Evolutionary conservation across 1,140 invertebrate species (phyloP), one percentile per base, ranked within the genome.

Genomic region (Drosophila murphyi): DNA sequence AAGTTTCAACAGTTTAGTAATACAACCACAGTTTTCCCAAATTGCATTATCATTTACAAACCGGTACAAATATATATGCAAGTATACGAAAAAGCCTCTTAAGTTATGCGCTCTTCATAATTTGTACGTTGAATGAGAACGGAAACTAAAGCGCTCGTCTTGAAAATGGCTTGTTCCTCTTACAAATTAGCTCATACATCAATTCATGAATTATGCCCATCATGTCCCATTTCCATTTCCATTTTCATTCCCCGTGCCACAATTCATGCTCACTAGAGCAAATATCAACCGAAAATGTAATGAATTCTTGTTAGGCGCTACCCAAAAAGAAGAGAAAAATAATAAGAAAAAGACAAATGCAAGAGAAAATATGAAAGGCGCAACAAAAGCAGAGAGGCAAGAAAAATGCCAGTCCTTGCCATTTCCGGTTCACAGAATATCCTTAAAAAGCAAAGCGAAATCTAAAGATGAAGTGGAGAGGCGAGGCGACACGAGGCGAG

Each of bases 341-440:
- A 8, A 43, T 43, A 43, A 43, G 39, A 10, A 64, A 57, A 69
- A 51, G 47, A 73, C 71, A 74, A 61, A 60, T 45, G 55, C 32
- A 39, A 62, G 64, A 20, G 20, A 20, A 20, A 20, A 20, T 20
- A 20, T 3, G 39, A 3, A 43, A n/a, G 10, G 10, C 10, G 12
- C 60, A 67, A 7, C 10, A 12, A 34, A 31, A 59, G 8, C n/a
- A 34, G 48, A 55, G 10, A n/a, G 48, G 32, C 62, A 48, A 43
- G 37, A 57, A 50, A n/a, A 72, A 43, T 37, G 32, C 34, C 60
- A 50, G 20, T 62, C 32, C 34, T 47, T 50, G 60, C 60, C 47
- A 62, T 62, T 62, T 62, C 60, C 60, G 63, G 51, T 65, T 65
- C 63, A 56, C 63, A 54, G 56, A 65, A 45, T 65, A 34, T 51